Conservation (phyloP, 35 echinoderm and acorn worm species). For the Eucidaris tribuloides region DNA sequence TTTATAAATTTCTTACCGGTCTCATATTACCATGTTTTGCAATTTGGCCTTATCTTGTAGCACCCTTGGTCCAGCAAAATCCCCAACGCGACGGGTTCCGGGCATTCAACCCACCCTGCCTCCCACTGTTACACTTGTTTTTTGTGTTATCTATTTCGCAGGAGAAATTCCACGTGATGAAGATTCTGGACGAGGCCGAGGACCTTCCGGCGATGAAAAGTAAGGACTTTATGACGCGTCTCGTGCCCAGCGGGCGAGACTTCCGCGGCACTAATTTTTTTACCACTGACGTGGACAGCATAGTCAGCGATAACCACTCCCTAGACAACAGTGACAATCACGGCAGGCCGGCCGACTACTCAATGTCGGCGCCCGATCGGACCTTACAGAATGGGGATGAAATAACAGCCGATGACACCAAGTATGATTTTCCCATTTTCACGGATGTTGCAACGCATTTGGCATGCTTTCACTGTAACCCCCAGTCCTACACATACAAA, state of each 20-base stretch:
- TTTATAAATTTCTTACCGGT: no score
- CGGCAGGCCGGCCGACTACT: not conserved
- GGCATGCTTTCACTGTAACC: no score
- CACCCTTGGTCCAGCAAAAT: no score
- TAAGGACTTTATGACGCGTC: slow-evolving; percentile 56
- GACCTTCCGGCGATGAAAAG: slow-evolving; percentile 46
- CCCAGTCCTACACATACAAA: no score
- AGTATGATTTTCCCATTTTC: no score
- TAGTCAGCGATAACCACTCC: not conserved
- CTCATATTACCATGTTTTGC: no score
- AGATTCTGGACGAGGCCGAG: slow-evolving; percentile 64
- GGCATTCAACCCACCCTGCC: no score
- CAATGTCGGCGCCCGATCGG: not conserved
- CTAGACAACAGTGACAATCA: slow-evolving; percentile 3
- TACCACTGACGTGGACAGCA: not conserved
- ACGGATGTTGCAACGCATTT: no score
- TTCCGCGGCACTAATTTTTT: not conserved
- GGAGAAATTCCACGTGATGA: slow-evolving; percentile 72
- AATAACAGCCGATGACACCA: not conserved
- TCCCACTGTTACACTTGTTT: no score
- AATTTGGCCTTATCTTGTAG: no score
- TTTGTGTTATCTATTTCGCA: not conserved
- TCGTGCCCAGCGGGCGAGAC: not conserved
- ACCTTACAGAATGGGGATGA: not conserved
- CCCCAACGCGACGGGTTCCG: no score